A percentile compares a stretch with the other conserved stretches of the same genome.
Conservation (phyloP, 2,888 invertebrate species). For the Corbicula japonica region DNA sequence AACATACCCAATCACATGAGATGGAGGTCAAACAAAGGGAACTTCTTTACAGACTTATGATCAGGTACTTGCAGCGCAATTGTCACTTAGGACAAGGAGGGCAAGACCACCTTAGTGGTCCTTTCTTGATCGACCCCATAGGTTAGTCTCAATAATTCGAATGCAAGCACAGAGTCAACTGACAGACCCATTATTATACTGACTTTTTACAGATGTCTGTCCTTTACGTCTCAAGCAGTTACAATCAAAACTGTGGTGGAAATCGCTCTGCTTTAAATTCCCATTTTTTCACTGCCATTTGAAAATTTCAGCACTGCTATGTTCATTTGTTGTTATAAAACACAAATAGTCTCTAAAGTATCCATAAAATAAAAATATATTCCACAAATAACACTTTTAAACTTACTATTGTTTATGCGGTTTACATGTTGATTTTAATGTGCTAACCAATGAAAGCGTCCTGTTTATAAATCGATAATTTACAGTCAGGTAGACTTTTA, state of each 20-base stretch:
- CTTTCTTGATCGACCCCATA: background rate
- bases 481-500: no score
- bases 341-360: background rate
- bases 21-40: conserved; percentile 78
- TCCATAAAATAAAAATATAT: background rate
- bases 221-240: background rate
- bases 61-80: conserved; percentile 55
- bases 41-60: conserved; percentile 75
- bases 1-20: no score
- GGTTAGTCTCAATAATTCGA: background rate
- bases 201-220: background rate
- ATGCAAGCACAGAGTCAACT: background rate
- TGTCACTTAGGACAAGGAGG: background rate
- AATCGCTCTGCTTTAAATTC: background rate
- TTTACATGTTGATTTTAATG: no score
- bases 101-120: background rate
- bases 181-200: background rate
- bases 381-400: no score
- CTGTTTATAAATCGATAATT: no score
- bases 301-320: background rate
- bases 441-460: no score
- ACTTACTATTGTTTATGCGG: no score
- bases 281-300: background rate
- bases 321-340: background rate
- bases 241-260: background rate